Base-by-base conservation (phyloP, 1,140 invertebrate species). In the Cyrtorhinus lividipennis region DNA sequence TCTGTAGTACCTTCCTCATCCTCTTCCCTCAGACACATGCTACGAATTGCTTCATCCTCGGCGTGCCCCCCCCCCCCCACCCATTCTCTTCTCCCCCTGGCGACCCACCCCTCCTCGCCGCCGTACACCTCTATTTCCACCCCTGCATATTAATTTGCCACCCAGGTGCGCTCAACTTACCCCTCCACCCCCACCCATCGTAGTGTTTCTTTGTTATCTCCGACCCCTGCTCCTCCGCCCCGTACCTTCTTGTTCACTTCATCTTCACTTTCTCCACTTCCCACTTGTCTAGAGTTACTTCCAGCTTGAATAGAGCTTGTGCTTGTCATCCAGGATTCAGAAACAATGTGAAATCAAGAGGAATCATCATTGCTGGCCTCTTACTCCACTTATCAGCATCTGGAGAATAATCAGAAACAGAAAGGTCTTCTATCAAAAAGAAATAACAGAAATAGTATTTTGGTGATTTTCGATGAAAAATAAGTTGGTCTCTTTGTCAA, bases 111-210 rank as follows among this genome's bases (percentile, higher is more conserved):
- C n/a, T n/a, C 38, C n/a, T 44, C 38, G 38, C 38, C 38, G n/a
- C n/a, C n/a, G n/a, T n/a, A n/a, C n/a, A n/a, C n/a, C n/a, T n/a
- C n/a, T n/a, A n/a, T n/a, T n/a, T 44, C 38, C 48, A 5, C 8
- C 48, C 48, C 12, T 53, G 48, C 48, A 53, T 53, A 53, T 53
- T 53, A 53, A 53, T 53, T 53, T 53, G 48, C 48, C 48, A 53
- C 48, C 48, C 48, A 53, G 48, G 48, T 53, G 48, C 48, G 48
- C 48, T 53, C 48, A 53, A 53, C 12, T 5, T 20, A 13, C 48
- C 12, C 10, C 5, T 53, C 48, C 48, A 53, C 5, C 48, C 18
- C 48, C 3, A 5, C 48, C 5, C 48, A 10, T 20, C 48, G 10
- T 53, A 10, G 48, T 53, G 20, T 53, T 53, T 53, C 48, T 53